Conservation (phyloP, 2,888 invertebrate species). For the Agonopterix arenella region DNA sequence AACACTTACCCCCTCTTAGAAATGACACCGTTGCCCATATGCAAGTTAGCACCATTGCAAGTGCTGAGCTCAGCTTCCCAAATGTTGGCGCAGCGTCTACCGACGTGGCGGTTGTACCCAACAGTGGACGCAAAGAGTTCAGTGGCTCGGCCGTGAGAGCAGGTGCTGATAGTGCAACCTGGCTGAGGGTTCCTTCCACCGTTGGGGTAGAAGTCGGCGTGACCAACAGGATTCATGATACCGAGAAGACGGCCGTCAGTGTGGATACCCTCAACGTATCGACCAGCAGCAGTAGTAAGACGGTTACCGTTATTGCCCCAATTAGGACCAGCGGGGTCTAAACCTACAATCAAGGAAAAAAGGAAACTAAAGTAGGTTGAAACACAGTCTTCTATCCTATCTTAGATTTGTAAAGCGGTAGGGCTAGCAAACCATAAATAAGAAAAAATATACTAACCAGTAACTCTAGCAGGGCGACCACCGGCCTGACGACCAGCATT, state of each 20-base stretch:
- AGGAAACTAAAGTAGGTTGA: not conserved
- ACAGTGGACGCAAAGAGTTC: slow-evolving; percentile 22
- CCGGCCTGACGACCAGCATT: slow-evolving; percentile 31
- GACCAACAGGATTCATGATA: slow-evolving; percentile 27
- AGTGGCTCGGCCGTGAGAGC: slow-evolving; percentile 6
- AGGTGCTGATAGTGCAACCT: slow-evolving; percentile 20
- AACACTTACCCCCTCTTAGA: slow-evolving; percentile 14
- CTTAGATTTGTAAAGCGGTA: not conserved
- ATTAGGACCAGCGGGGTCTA: slow-evolving; percentile 41
- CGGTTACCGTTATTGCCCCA: slow-evolving; percentile 28
- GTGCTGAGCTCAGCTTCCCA: slow-evolving; percentile 18
- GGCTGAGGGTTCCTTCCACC: slow-evolving; percentile 31
- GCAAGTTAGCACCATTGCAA: slow-evolving; percentile 19
- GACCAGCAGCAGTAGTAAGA: slow-evolving; percentile 21
- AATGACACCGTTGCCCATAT: slow-evolving; percentile 28
- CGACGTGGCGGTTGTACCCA: slow-evolving; percentile 19
- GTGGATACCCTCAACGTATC: slow-evolving; percentile 38
- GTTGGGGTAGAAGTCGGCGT: slow-evolving; percentile 39
- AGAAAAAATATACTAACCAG: slow-evolving; percentile 19
- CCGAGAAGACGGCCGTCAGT: slow-evolving; percentile 35
- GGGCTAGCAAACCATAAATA: not conserved
- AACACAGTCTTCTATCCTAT: not conserved
- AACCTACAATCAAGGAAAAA: slow-evolving; percentile 19
- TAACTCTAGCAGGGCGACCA: slow-evolving; percentile 23
- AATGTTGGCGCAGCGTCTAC: slow-evolving; percentile 21